Evolutionary conservation across 2,113 vertebrate genomes (phyloP), one percentile per base, ranked within the genome.

Genomic region (Opisthocomus hoazin): DNA sequence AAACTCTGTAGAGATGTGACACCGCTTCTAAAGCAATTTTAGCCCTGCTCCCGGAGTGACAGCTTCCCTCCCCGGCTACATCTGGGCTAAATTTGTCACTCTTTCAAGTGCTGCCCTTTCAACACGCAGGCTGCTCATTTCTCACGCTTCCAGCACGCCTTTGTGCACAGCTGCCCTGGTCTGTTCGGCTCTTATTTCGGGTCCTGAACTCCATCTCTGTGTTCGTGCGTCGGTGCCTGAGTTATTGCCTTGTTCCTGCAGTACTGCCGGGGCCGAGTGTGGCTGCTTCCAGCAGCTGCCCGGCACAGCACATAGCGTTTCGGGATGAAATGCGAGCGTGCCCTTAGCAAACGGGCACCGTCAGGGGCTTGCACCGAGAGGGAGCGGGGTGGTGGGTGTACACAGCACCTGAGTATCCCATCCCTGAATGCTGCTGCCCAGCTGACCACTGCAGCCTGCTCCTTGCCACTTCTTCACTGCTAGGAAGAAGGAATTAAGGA

Each of bases 51-150:
- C 26, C 39, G 9, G 51, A 36, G 85, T 4, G 26, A 46, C 12
- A 14, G 3, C 74, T 84, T 79, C 29, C 74, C 68, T 74, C 20
- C 80, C 69, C 1, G 2, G 69, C 82, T 89, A 27, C 69, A 36
- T 70, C 69, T 69, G 69, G 92, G 87, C 87, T 90, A 82, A 90
- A 93, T 90, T 86, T 64, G 92, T 93, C 92, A 14, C 82, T 45
- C 80, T 81, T 37, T 43, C 69, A 15, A 11, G 20, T 1, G 37
- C 87, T 85, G 86, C 81, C 91, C 91, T 80, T 63, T 27, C 48
- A 13, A 6, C 32, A 2, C 0, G 29, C 81, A 6, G 58, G 56
- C 82, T 34, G 87, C 92, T 91, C 34, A 0, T 57, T 79, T 79
- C 93, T 84, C 93, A 94, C 48, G 30, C 89, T 53, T 91, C 83